Evolutionary conservation across 2,797 vertebrate species (phyloP), one percentile per base, ranked within the genome.

Genomic region (Tarsius wallacei): DNA sequence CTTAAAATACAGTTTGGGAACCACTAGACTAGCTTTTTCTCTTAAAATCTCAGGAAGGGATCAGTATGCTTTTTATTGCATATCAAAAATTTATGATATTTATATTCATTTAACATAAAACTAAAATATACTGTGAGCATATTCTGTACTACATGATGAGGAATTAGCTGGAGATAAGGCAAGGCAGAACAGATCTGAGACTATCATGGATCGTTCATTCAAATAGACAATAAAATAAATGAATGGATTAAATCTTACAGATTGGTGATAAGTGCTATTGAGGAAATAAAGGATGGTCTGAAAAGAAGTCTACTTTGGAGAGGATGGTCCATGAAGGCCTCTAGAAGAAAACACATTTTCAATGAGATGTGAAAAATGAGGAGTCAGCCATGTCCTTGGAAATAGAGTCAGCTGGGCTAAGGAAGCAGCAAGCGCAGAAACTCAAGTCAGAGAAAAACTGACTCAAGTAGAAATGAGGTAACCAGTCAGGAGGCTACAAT

Each of bases 211-310:
- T 66, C 8, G 91, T 63, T 61, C n/a, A 85, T 36, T 90, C 77
- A 78, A 78, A 64, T 31, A 70, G 76, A 63, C 11, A 89, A 90
- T 74, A 95, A 90, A 92, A 90, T 61, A 81, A 95, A n/a, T 33
- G 8, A 91, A 66, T 51, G n/a, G 74, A 73, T 55, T 74, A 53
- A 77, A 76, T 36, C 51, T 87, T 61, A 77, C 1, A 42, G n/a
- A 57, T 81, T 73, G n/a, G 24, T n/a, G 33, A 36, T 33, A 85
- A 63, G n/a, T 14, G 71, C 11, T 73, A 59, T 19, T 49, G 85
- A 64, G 68, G n/a, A 92, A 77, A 92, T 16, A 76, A 55, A 83
- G 19, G 28, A 73, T 86, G 53, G 12, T 55, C 24, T 64, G 28
- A 87, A 17, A 66, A 87, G 17, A 16, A 5, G 22, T 53, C 9